phyloP scores from a whole-genome alignment of 2,888 invertebrate genomes.

The Euproctis similis region DNA sequence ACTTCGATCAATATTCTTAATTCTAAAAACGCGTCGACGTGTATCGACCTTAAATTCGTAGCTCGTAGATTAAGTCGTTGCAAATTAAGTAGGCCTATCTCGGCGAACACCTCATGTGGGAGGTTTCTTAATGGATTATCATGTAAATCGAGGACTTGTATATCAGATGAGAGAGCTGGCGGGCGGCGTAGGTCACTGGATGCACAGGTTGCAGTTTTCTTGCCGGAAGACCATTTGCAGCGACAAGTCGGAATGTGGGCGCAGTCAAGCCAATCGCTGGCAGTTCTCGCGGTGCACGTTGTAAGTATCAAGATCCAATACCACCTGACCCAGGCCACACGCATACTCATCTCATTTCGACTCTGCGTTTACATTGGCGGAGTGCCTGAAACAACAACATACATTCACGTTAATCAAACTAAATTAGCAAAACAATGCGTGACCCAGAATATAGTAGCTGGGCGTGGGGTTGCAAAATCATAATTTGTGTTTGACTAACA shows the following conservation, averaged over 20 bases:
- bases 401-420: constrained; percentile 40
- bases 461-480: constrained; percentile 28
- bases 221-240: constrained; percentile 95
- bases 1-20: constrained; percentile 90
- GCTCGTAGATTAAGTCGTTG: constrained; percentile 88
- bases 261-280: constrained; percentile 90
- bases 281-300: constrained; percentile 67
- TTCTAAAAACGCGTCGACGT: constrained; percentile 90
- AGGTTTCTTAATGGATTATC: constrained; percentile 86
- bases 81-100: constrained; percentile 86
- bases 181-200: constrained; percentile 87
- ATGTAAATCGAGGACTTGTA: constrained; percentile 85
- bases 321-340: constrained; percentile 73
- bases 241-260: constrained; percentile 87
- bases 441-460: constrained; percentile 28
- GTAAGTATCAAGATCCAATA: constrained; percentile 72
- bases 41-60: constrained; percentile 84
- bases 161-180: constrained; percentile 76
- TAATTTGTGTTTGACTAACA: constrained; percentile 37
- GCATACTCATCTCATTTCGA: constrained; percentile 75
- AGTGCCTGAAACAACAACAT: constrained; percentile 67
- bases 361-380: constrained; percentile 66
- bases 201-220: constrained; percentile 90
- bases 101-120: constrained; percentile 85
- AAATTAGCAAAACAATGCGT: constrained; percentile 42